A percentile compares a stretch with the other conserved stretches of the same genome.
Conservation (phyloP, 2,888 invertebrate species). For the Sinohyriopsis cumingii region DNA sequence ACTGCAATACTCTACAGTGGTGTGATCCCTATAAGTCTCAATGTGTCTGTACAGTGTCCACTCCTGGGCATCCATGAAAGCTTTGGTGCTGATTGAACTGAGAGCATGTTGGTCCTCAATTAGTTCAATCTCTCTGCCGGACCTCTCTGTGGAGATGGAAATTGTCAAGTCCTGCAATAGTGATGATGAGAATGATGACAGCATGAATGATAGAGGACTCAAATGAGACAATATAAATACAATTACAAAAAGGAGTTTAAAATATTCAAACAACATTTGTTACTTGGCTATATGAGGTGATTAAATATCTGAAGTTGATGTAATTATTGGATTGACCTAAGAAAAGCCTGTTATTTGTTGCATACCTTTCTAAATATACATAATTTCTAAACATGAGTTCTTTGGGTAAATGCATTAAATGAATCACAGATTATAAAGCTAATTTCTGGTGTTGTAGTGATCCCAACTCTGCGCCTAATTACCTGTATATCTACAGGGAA, state of each 20-base stretch:
- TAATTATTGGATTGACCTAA: too few species aligned
- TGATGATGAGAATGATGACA: neutral
- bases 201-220: neutral
- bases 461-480: neutral
- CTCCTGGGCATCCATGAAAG: slow-evolving; percentile 56
- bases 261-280: too few species aligned
- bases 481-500: slow-evolving; percentile 67
- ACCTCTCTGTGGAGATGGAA: slow-evolving; percentile 49
- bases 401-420: neutral
- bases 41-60: slow-evolving; percentile 59
- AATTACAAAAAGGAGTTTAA: too few species aligned
- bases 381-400: neutral
- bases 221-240: too few species aligned
- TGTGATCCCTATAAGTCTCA: slow-evolving; percentile 47
- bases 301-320: too few species aligned
- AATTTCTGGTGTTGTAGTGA: too few species aligned
- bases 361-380: neutral
- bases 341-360: too few species aligned
- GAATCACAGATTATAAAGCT: too few species aligned
- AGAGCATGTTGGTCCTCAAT: slow-evolving; percentile 49
- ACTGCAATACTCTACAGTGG: slow-evolving; percentile 51
- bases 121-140: slow-evolving; percentile 47
- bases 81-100: slow-evolving; percentile 51
- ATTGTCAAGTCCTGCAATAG: slow-evolving; percentile 54
- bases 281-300: too few species aligned